phyloP scores from a whole-genome alignment of 2,888 invertebrate species.

The Drosophila robusta region DNA sequence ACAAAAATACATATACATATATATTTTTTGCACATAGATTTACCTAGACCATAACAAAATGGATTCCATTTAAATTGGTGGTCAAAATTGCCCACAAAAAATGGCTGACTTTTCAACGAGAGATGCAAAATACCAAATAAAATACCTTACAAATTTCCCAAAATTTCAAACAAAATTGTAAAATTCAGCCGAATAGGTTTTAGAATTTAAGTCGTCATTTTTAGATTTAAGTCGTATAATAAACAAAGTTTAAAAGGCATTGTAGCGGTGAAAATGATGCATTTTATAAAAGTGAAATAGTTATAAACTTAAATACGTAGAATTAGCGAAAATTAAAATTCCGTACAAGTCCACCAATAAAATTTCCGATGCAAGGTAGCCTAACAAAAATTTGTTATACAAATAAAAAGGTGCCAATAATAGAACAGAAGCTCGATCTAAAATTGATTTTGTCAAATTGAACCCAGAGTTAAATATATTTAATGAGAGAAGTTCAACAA shows the following conservation, averaged over 20 bases:
- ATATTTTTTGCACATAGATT: conserved; percentile 79
- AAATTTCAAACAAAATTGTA: conserved; percentile 49
- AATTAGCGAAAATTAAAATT: background rate
- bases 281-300: too few relatives aligned
- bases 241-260: conserved; percentile 22
- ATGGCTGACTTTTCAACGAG: conserved; percentile 22
- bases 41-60: conserved; percentile 57
- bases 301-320: background rate
- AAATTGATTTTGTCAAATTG: too few relatives aligned
- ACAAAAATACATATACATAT: conserved; percentile 42
- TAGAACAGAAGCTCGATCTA: too few relatives aligned
- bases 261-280: conserved; percentile 13
- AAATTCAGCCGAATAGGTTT: conserved; percentile 54
- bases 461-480: too few relatives aligned
- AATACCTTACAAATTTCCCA: conserved; percentile 28
- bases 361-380: too few relatives aligned
- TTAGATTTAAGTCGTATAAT: conserved; percentile 31
- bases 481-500: too few relatives aligned
- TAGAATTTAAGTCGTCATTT: conserved; percentile 55
- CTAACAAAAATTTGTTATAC: too few relatives aligned
- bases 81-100: conserved; percentile 24
- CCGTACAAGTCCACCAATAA: too few relatives aligned
- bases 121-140: conserved; percentile 21
- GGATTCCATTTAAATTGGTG: conserved; percentile 33
- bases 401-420: too few relatives aligned